A percentile compares a stretch with the other conserved stretches of the same genome.
Evolutionary conservation across 2,888 invertebrate species (phyloP).

Genomic region (Philereme transversata): DNA sequence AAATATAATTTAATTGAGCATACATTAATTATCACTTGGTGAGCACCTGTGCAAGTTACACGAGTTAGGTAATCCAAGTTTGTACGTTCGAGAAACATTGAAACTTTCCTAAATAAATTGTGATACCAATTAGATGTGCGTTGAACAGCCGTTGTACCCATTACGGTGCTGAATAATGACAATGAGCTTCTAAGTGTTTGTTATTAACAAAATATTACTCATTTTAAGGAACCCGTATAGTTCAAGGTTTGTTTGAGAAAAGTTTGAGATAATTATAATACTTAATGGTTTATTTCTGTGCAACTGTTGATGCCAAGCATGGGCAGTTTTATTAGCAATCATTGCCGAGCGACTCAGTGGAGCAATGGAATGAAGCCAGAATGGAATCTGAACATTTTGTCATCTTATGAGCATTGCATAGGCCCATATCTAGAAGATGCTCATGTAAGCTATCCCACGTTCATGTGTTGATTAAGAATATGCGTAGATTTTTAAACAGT

Average conservation of each 20-base stretch:
- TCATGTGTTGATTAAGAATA: no score
- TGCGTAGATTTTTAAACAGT: no score
- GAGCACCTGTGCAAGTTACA: conserved; percentile 61
- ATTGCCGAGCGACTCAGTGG: no score
- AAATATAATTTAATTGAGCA: conserved; percentile 57
- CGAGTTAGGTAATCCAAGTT: conserved; percentile 63
- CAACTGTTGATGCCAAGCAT: background rate
- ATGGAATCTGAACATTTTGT: no score
- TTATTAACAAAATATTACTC: conserved; percentile 28
- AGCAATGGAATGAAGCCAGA: no score
- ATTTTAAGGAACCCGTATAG: conserved; percentile 10
- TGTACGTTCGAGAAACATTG: conserved; percentile 49
- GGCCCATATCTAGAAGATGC: no score
- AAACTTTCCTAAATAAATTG: conserved; percentile 60
- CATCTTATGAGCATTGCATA: no score
- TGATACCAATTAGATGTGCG: conserved; percentile 51
- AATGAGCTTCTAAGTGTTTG: conserved; percentile 34
- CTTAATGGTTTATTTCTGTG: background rate
- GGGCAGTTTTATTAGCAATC: no score
- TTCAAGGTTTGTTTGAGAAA: conserved; percentile 12
- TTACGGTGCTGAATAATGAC: conserved; percentile 36
- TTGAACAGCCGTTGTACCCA: conserved; percentile 37
- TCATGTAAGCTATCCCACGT: no score
- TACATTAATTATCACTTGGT: conserved; percentile 69
- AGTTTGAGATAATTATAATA: conserved; percentile 5